These are phyloP conservation scores for Saccostrea cuccullata DNA, from an alignment of 1,140 invertebrate species.

Conservation along the genomic window DNA sequence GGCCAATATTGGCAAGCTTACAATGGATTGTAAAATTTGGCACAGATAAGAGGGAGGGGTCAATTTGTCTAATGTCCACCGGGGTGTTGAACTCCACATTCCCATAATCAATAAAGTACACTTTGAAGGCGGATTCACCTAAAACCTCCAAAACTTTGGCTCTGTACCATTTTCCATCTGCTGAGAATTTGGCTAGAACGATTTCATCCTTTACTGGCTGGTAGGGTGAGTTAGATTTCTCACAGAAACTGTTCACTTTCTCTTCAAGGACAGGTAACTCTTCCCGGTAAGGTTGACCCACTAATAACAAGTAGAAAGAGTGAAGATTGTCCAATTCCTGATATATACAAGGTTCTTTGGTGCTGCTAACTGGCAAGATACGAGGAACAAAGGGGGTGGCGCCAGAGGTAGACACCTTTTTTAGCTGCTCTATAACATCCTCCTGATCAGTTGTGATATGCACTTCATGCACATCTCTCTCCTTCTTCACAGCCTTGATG, in stretches of 20 bases:
- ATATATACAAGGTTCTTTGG: slow-evolving; percentile 7
- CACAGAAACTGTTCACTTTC: slow-evolving; percentile 15
- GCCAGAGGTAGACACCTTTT: background rate
- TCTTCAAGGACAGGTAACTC: background rate
- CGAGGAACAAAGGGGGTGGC: background rate
- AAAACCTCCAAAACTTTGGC: slow-evolving; percentile 52
- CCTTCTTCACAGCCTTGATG: background rate
- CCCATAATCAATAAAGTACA: slow-evolving; percentile 59
- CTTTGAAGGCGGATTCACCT: slow-evolving; percentile 10
- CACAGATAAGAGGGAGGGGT: background rate
- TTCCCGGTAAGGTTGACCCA: background rate
- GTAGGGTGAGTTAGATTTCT: background rate
- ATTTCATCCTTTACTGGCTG: slow-evolving; percentile 49
- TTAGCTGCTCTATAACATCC: background rate
- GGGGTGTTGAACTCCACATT: slow-evolving; percentile 41
- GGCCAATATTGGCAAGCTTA: slow-evolving; percentile 7
- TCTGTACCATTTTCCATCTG: slow-evolving; percentile 52
- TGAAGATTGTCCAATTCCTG: background rate
- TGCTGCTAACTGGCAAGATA: background rate
- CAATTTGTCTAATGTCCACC: slow-evolving; percentile 26
- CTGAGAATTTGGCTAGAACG: slow-evolving; percentile 49
- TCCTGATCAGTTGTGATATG: background rate
- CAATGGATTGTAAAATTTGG: slow-evolving; percentile 44
- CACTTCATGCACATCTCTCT: background rate
- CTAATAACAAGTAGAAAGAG: slow-evolving; percentile 12